Percentiles rank a stretch among this genome's conserved stretches.
phyloP scores from a whole-genome alignment of 2,113 vertebrate genomes.

The Hydrolagus affinis region DNA sequence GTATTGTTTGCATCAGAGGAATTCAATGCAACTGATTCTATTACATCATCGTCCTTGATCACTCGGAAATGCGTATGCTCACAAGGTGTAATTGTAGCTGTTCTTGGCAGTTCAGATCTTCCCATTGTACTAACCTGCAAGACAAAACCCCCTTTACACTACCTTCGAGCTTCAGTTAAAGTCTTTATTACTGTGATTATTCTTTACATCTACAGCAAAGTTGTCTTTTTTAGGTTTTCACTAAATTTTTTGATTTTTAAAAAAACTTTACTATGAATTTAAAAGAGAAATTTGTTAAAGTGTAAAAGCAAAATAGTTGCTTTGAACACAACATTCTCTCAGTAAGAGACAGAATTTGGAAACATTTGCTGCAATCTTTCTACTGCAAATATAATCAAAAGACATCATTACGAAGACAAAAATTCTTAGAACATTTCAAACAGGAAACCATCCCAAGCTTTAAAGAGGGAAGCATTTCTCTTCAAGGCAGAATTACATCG shows the following conservation, averaged over 20 bases:
- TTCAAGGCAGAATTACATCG: no score
- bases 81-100: constrained; percentile 21
- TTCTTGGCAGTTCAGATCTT: constrained; percentile 18
- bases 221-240: neutral
- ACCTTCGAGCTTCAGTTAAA: no score
- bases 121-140: constrained; percentile 24
- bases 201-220: neutral
- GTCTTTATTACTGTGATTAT: neutral
- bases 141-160: neutral
- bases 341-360: neutral
- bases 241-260: neutral
- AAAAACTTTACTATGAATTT: neutral
- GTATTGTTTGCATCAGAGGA: constrained; percentile 1
- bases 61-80: constrained; percentile 29
- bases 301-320: no score
- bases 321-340: neutral
- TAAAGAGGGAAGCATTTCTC: no score
- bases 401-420: neutral
- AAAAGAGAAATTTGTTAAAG: neutral
- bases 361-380: no score
- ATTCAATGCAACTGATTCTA: neutral
- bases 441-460: no score
- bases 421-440: neutral
- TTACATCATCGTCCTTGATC: neutral
- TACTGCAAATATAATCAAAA: constrained; percentile 1